Base-by-base conservation (phyloP, 2,888 invertebrate genomes). In the Syrphus vitripennis region DNA sequence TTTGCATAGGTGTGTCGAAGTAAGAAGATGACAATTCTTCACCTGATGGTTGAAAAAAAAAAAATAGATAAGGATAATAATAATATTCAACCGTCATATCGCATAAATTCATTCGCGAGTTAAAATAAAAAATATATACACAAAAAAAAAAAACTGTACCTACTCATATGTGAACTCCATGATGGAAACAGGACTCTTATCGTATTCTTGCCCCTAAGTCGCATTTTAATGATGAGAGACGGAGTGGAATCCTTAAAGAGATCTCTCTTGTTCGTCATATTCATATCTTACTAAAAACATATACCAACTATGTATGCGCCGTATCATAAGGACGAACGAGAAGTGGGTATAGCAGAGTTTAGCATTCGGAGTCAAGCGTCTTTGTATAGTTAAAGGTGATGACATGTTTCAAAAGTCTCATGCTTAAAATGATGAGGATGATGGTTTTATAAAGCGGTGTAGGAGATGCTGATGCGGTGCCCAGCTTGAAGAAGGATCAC, bases 171-270 rank as follows among this genome's bases (percentile, higher is more conserved):
- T n/a, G 10, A 4, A 45, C 10, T 1, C 4, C 2, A 40, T 40
- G 7, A 69, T 16, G 57, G 31, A 26, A 24, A 69, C 79, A 72
- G 69, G 80, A 71, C 80, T 76, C 57, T 45, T 45, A 45, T 65
- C 31, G 61, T 61, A 70, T 81, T 74, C 77, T 78, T 86, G 86
- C 86, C 86, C 84, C 74, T 82, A 82, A 86, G 86, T 78, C 82
- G 77, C 57, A 70, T 86, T 86, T 86, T 86, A 86, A 86, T 86
- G 86, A 86, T 74, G 86, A 74, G 77, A 82, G 63, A 78, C 72
- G 37, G 34, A 74, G 69, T 69, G 69, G 74, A 74, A 34, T 77
- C 45, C 72, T 67, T 42, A 42, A 59, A 53, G 37, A 65, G 48
- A 48, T 19, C 45, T 48, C 24, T n/a, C n/a, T n/a, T n/a, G n/a